Evolutionary conservation across 2,797 vertebrate genomes (phyloP), one percentile per base, ranked within the genome.

Genomic region (Chrosomus eos): DNA sequence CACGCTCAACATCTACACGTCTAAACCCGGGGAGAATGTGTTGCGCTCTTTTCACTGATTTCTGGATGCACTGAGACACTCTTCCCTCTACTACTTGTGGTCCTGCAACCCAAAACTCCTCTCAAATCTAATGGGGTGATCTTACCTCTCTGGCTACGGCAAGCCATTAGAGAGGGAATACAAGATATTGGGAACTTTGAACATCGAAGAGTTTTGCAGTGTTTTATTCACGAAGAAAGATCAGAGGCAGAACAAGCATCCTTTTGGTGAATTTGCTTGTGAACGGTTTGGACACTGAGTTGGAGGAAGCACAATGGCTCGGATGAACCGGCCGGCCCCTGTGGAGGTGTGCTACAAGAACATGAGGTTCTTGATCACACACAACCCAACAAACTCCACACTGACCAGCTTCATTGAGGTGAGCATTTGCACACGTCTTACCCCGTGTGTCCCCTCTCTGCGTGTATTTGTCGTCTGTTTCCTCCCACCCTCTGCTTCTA

Each of bases 311-410:
- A 95, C 90, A 90, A 97, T 97, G 96, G 96, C 96, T 90, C 95
- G 96, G 93, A 96, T 97, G 96, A 97, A 97, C 93, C 95, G 96
- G 91, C 96, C 96, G 88, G 96, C 96, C 91, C 96, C 96, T 87
- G 96, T 97, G 93, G 96, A 97, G 95, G 96, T 97, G 92, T 95
- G 95, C 87, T 97, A 97, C 93, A 97, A 97, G 94, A 97, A 97
- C 93, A 97, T 97, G 96, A 95, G 96, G 93, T 97, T 97, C 89
- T 95, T 97, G 87, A 97, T 97, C 89, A 97, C 96, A 83, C 96
- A 97, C 92, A 97, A 97, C 88, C 96, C 96, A 87, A 97, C 96
- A 92, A 97, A 97, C 91, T 96, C 96, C 62, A 97, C 96, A 90
- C 94, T 97, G 93, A 96, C 94, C 93, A 97, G 96, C 92, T 97